A percentile compares a stretch with the other conserved stretches of the same genome.
phyloP scores from a whole-genome alignment of 2,113 vertebrate genomes.

The Microcebus lehilahytsara region DNA sequence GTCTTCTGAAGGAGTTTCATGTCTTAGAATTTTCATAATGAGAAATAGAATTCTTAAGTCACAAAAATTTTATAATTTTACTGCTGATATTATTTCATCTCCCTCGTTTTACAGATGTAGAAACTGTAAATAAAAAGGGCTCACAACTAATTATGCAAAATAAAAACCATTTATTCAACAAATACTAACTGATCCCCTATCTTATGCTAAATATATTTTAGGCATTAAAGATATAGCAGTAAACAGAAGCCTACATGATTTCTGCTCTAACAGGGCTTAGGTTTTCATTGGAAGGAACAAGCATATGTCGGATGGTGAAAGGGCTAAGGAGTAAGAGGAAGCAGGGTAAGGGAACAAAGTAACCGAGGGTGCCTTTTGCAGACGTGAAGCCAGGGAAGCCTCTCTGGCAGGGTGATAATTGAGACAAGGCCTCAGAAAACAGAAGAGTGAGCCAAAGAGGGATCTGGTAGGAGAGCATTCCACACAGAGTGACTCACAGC shows the following conservation, averaged over 20 bases:
- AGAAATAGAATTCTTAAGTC: constrained; percentile 18
- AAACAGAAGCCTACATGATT: background rate
- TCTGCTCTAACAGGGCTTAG: background rate
- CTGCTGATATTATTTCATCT: background rate
- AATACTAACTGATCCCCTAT: background rate
- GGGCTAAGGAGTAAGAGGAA: background rate
- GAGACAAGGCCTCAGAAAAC: background rate
- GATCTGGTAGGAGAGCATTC: background rate
- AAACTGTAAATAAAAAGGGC: background rate
- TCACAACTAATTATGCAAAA: background rate
- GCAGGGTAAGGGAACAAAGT: background rate
- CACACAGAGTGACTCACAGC: background rate
- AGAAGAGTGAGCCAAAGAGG: background rate
- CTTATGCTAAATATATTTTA: background rate
- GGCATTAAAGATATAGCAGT: background rate
- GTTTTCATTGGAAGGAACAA: background rate
- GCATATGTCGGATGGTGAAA: background rate
- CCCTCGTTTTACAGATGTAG: background rate
- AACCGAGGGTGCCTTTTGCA: background rate
- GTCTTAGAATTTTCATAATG: background rate
- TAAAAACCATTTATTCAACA: background rate
- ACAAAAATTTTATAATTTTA: background rate
- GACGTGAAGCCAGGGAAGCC: background rate
- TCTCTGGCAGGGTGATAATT: background rate
- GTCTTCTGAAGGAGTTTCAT: background rate